Conservation (phyloP, 2,113 vertebrate genomes). For the Microcebus griseorufus region DNA sequence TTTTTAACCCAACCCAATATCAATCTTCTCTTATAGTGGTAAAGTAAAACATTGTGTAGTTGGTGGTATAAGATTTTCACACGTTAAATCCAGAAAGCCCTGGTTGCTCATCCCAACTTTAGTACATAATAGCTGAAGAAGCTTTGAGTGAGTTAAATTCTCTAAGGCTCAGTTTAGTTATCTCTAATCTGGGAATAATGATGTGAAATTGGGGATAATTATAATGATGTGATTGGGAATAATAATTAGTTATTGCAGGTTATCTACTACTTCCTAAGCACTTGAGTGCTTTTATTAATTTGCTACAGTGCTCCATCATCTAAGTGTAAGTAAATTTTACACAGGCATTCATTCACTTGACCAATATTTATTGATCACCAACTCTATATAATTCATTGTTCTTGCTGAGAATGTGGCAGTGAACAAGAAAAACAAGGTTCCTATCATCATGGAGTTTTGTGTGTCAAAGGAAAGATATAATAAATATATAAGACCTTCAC, state of each 20-base stretch:
- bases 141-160: not conserved
- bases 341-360: not conserved
- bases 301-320: not conserved
- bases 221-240: too few species aligned
- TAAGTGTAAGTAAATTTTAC: not conserved
- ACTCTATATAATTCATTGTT: not conserved
- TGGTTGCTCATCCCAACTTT: not conserved
- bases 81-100: not conserved
- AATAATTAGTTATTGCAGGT: not conserved
- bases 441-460: not conserved
- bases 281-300: not conserved
- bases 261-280: not conserved
- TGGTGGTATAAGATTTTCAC: not conserved
- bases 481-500: not conserved
- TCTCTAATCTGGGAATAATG: not conserved
- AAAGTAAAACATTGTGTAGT: not conserved
- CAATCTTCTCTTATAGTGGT: not conserved
- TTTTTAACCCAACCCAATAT: not conserved
- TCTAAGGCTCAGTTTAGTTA: not conserved
- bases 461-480: not conserved
- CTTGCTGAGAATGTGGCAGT: not conserved
- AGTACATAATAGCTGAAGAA: not conserved
- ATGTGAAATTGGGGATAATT: too few species aligned
- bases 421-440: not conserved
- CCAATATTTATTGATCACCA: not conserved